Evolutionary conservation across 2,113 vertebrate genomes (phyloP), one percentile per base, ranked within the genome.

Genomic region (Grantiella picta): DNA sequence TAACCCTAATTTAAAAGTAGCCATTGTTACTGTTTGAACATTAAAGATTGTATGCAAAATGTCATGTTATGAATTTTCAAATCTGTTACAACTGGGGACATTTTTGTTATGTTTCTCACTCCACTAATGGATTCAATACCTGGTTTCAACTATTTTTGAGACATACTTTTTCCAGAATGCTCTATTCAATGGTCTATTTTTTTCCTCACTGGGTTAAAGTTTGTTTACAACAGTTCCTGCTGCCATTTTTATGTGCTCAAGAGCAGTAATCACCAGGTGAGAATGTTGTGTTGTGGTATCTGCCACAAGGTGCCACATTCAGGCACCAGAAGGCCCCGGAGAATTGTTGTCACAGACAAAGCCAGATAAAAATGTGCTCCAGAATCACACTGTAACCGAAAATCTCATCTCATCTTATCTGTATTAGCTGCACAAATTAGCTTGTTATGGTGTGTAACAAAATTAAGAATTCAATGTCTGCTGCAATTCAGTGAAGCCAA

Each of bases 1-100:
- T 82, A 83, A 75, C 40, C 66, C 15, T 94, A 81, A 86, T 76
- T 86, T 83, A 49, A 93, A 87, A 95, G 56, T 83, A 86, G 56
- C 18, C 27, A 31, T 69, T 92, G 70, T 94, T 91, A 79, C 27
- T 52, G 13, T 94, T 61, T 35, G 27, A 94, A 94, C 38, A 97
- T 94, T 96, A 93, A 96, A 97, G 35, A 75, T 21, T 23, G 5
- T 22, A 33, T 64, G 24, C 61, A 94, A 95, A 92, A 66, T 56
- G 9, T 68, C 23, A 40, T 2, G 1, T 54, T 63, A 57, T 38
- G 54, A 54, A 19, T 91, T 80, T 92, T 82, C 28, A 45, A 25
- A 36, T 84, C 29, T 81, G n/a, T 72, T 94, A 42, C 9, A 44
- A n/a, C 2, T 33, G 28, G 22, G 33, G 56, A 52, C 7, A 12